Percentiles rank a stretch among this genome's conserved stretches.
These are phyloP conservation scores for Heliconius hewitsoni DNA, from an alignment of 1,140 invertebrate genomes.

Conservation along the genomic window DNA sequence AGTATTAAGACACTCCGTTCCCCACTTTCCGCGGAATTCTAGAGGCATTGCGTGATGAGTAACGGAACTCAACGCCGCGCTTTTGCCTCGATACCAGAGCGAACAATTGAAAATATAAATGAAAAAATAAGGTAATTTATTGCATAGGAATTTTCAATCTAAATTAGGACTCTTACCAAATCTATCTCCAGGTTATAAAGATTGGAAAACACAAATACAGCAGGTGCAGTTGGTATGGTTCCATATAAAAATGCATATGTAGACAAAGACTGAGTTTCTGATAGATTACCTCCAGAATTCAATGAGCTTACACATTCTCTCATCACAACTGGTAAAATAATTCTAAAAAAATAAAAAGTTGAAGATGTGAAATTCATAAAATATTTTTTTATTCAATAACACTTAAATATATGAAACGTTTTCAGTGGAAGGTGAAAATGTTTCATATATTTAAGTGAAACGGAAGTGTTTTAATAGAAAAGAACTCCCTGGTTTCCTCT, in stretches of 20 bases:
- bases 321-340: constrained; percentile 93
- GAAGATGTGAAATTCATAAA: not conserved
- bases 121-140: not conserved
- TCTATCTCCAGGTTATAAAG: constrained; percentile 93
- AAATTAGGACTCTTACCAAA: constrained; percentile 83
- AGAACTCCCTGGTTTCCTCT: no score
- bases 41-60: no score
- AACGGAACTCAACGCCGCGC: no score
- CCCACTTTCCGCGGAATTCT: no score
- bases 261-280: constrained; percentile 90
- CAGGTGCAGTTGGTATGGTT: constrained; percentile 96
- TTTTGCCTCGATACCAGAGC: no score
- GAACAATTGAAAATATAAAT: no score
- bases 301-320: constrained; percentile 91
- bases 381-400: no score
- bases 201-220: constrained; percentile 96
- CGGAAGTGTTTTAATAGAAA: no score
- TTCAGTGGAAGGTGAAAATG: no score
- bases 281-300: constrained; percentile 84
- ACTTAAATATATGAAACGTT: no score
- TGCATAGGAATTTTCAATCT: not conserved
- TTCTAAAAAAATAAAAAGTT: constrained; percentile 72
- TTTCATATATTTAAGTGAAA: no score
- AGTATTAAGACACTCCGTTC: no score
- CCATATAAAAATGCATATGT: constrained; percentile 98